Conservation (phyloP, 1,140 invertebrate species). For the Cardiocondyla obscurior region DNA sequence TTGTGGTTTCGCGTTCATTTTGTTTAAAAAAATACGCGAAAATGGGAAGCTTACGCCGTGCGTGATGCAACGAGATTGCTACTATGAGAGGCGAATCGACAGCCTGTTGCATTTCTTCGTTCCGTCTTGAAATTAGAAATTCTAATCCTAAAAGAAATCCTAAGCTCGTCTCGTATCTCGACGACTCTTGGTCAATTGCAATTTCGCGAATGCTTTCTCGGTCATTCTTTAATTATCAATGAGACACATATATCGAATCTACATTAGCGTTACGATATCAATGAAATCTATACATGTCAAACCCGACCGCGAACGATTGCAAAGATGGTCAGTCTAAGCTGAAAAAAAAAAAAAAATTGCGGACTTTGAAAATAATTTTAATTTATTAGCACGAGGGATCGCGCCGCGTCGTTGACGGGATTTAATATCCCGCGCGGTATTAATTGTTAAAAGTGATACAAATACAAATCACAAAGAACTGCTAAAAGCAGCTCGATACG, state of each 20-base stretch:
- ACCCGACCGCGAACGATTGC: background rate
- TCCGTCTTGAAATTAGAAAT: background rate
- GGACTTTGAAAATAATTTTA: conserved; percentile 5
- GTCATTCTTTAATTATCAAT: conserved; percentile 42
- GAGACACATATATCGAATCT: conserved; percentile 33
- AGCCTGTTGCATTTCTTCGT: conserved; percentile 29
- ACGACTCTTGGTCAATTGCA: background rate
- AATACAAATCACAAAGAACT: background rate
- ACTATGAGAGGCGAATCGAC: background rate
- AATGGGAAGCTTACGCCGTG: background rate
- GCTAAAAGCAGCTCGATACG: background rate
- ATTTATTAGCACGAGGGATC: background rate
- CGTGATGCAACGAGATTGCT: background rate
- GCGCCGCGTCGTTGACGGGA: background rate
- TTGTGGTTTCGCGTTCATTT: conserved; percentile 21
- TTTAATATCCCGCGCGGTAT: background rate
- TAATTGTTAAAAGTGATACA: conserved; percentile 2
- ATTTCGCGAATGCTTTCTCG: background rate
- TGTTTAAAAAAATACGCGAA: background rate
- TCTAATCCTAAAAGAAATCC: background rate
- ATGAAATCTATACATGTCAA: background rate
- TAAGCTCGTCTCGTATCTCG: background rate
- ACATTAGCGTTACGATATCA: conserved; percentile 42
- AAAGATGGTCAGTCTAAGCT: background rate
- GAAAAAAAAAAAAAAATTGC: too few species aligned